Base-by-base conservation (phyloP, 2,888 invertebrate genomes). In the Pristionchus exspectatus region DNA sequence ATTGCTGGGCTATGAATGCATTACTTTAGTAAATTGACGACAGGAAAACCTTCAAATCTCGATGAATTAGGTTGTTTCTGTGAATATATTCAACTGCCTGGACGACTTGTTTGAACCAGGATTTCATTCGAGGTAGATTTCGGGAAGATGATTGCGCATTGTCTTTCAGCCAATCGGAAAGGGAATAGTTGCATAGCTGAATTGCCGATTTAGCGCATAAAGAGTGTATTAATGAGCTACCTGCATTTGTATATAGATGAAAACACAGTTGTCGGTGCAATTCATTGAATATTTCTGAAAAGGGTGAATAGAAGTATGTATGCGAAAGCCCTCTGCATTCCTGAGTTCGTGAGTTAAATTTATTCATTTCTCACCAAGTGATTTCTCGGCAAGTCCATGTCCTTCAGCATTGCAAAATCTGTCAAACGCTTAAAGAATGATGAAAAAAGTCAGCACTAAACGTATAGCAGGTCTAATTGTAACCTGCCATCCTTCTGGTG, bases 71-170 rank as follows among this genome's bases (percentile, higher is more conserved):
- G 10, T 44, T n/a, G 2, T 77, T 77, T 2, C 16, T 9, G n/a
- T 77, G 77, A 77, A 77, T 77, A n/a, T 77, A 77, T 24, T 21
- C 77, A 7, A 77, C 77, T 44, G 77, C 77, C n/a, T 77, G n/a
- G 12, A 77, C 77, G 1, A 77, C 24, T 77, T 77, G 77, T 10
- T 77, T 77, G 77, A 77, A 77, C 77, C 77, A 77, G 10, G 0
- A 9, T 24, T 77, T 77, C 77, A 77, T 74, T 30, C 72, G 12
- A 14, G 30, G 5, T 2, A 74, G 27, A 5, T 33, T 21, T 18
- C 72, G 0, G 1, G 72, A 38, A 18, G 5, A 1, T 18, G 38
- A 12, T 21, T 33, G 2, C 7, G 0, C 14, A 38, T 74, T 30
- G 3, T 74, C 38, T 21, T 74, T 74, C 38, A 74, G 2, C 72